A percentile compares a stretch with the other conserved stretches of the same genome.
phyloP scores from a whole-genome alignment of 2,113 vertebrate genomes.

The Meles meles region DNA sequence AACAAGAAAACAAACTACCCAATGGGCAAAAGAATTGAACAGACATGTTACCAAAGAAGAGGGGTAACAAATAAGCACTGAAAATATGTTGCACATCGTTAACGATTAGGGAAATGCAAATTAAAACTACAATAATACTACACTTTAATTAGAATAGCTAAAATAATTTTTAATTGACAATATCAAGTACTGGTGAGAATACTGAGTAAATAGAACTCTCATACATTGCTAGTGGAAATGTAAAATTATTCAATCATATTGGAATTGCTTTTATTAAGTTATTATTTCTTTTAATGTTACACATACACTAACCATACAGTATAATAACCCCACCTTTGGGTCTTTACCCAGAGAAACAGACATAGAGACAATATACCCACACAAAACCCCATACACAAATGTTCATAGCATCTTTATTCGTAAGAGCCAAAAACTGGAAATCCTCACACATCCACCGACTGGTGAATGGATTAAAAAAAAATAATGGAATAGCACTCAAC shows the following conservation, averaged over 20 bases:
- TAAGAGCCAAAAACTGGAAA: neutral
- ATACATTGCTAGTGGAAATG: neutral
- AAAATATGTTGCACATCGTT: neutral
- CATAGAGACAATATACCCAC: neutral
- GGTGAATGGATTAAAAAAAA: neutral
- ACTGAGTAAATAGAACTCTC: neutral
- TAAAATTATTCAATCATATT: neutral
- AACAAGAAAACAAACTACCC: neutral
- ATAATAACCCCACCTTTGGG: neutral
- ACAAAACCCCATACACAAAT: neutral
- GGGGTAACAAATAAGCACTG: neutral
- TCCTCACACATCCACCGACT: neutral
- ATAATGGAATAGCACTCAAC: neutral
- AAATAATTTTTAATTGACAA: neutral
- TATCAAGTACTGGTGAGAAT: neutral
- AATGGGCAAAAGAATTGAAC: neutral
- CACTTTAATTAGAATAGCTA: neutral
- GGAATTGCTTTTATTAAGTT: neutral
- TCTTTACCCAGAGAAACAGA: slow-evolving; percentile 7
- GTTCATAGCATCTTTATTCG: neutral
- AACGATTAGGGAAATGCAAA: neutral
- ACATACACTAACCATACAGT: neutral
- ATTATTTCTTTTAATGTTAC: neutral
- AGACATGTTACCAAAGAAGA: neutral
- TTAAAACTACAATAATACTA: neutral